Evolutionary conservation across 35 echinoderm and acorn worm species (phyloP).

Genomic region (Lytechinus variegatus): DNA sequence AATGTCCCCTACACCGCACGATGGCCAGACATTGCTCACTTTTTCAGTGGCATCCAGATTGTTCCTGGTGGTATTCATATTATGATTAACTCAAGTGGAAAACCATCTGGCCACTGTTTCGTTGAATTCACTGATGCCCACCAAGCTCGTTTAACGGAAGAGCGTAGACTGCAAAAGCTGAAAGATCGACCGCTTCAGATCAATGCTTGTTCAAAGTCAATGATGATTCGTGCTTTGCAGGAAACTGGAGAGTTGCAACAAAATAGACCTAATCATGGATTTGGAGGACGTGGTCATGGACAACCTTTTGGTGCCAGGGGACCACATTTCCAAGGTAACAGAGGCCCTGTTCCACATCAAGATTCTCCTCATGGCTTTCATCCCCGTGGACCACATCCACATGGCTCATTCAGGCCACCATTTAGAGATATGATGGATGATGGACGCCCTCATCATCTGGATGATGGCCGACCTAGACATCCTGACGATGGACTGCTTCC

Average conservation of each 20-base stretch:
- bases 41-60: slow-evolving; percentile 72
- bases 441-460: background rate
- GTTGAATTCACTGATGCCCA: slow-evolving; percentile 69
- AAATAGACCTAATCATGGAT: background rate
- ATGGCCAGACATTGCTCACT: slow-evolving; percentile 65
- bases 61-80: slow-evolving; percentile 71
- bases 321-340: slow-evolving; percentile 27
- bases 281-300: slow-evolving; percentile 26
- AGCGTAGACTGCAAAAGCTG: slow-evolving; percentile 43
- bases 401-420: background rate
- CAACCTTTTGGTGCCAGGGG: slow-evolving; percentile 25
- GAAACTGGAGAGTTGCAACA: slow-evolving; percentile 15
- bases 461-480: background rate
- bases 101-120: slow-evolving; percentile 71
- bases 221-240: slow-evolving; percentile 33
- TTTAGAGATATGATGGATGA: background rate
- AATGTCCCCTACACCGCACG: slow-evolving; percentile 80
- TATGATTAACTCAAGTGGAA: slow-evolving; percentile 71
- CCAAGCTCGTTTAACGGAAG: slow-evolving; percentile 59
- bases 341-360: background rate
- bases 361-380: background rate
- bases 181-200: slow-evolving; percentile 41
- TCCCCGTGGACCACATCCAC: slow-evolving; percentile 27
- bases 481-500: background rate
- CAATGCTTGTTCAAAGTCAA: slow-evolving; percentile 14